Percentiles rank a stretch among this genome's conserved stretches.
These are phyloP conservation scores for Crotalus tigris DNA, from an alignment of 2,113 vertebrate genomes.

Conservation along the genomic window DNA sequence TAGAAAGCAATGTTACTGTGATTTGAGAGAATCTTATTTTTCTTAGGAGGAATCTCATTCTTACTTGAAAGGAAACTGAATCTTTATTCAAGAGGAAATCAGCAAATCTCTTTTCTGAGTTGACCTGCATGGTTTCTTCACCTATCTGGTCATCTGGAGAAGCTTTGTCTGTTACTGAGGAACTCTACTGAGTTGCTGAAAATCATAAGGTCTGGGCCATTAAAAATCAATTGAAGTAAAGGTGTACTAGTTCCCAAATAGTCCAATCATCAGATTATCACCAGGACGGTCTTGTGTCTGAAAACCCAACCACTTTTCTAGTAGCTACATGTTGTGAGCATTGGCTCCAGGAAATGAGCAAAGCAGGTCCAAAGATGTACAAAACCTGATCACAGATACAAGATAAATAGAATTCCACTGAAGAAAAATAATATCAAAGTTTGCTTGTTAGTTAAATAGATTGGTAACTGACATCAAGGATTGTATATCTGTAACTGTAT, in stretches of 20 bases:
- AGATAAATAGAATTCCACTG: not conserved
- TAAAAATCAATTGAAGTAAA: not conserved
- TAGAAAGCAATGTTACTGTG: not conserved
- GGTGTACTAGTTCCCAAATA: not conserved
- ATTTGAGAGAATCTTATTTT: not conserved
- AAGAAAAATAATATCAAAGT: not conserved
- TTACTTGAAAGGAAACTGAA: not conserved
- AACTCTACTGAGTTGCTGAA: not conserved
- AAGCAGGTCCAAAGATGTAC: not conserved
- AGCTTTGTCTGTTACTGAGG: not conserved
- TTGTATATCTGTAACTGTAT: not conserved
- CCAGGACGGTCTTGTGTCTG: not conserved
- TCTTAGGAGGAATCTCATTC: not conserved
- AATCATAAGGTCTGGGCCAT: not conserved
- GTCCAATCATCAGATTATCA: not conserved
- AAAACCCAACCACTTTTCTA: not conserved
- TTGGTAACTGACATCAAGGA: not conserved
- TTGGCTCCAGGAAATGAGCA: not conserved
- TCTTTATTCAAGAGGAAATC: not conserved
- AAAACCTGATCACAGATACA: not conserved
- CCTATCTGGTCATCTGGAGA: not conserved
- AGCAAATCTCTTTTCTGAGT: not conserved
- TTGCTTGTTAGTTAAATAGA: not conserved
- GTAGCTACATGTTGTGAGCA: not conserved
- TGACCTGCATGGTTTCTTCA: not conserved